Conservation (phyloP, 2,888 invertebrate genomes). For the Nomada hirtipes region DNA sequence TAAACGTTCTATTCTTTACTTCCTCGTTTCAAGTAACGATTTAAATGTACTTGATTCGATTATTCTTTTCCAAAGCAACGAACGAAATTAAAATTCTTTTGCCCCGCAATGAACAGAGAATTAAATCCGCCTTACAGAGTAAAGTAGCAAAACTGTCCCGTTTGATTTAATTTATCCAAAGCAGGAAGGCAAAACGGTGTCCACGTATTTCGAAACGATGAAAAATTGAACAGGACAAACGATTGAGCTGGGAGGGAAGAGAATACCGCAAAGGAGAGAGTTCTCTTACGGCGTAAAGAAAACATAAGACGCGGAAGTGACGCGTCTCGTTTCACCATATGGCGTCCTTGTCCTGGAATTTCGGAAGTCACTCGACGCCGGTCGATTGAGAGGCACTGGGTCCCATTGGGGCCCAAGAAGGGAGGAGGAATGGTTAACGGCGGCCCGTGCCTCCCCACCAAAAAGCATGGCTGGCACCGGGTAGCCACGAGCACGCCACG, state of each 20-base stretch:
- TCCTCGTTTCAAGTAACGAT: no score
- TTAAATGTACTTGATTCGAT: no score
- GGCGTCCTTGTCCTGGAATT: slow-evolving; percentile 51
- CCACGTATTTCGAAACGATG: no score
- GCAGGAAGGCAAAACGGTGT: no score
- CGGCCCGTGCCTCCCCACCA: slow-evolving; percentile 75
- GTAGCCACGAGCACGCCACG: slow-evolving; percentile 81
- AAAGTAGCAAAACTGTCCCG: no score
- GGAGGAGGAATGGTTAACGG: slow-evolving; percentile 75
- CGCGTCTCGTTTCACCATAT: slow-evolving; percentile 55
- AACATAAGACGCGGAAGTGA: slow-evolving; percentile 42
- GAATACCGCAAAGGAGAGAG: slow-evolving; percentile 11
- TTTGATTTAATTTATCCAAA: no score
- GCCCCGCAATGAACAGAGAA: no score
- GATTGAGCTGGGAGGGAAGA: neutral
- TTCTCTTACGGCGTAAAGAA: slow-evolving; percentile 4
- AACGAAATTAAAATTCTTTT: no score
- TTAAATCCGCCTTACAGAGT: no score
- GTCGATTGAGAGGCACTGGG: slow-evolving; percentile 65
- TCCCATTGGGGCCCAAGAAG: slow-evolving; percentile 61
- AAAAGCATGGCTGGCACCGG: slow-evolving; percentile 76
- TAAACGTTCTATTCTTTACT: no score
- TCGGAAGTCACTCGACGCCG: slow-evolving; percentile 6
- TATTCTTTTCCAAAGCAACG: no score
- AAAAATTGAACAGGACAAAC: neutral